Conservation (phyloP, 2,113 vertebrate genomes). For the Peromyscus leucopus region DNA sequence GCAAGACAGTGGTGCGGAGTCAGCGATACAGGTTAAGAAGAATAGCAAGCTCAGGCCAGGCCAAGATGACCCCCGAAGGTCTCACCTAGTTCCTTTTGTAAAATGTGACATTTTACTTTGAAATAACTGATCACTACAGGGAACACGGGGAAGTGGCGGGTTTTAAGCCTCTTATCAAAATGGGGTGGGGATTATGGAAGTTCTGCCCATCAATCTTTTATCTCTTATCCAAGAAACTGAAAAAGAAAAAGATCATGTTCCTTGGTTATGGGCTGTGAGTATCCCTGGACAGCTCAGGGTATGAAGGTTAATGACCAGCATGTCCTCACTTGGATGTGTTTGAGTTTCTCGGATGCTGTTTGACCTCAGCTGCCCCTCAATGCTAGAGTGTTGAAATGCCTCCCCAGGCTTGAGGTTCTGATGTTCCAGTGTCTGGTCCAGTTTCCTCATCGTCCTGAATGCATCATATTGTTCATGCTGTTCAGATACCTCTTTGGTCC, state of each 20-base stretch:
- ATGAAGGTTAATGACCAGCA: background rate
- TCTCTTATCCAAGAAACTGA: background rate
- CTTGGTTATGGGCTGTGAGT: background rate
- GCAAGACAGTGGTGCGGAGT: background rate
- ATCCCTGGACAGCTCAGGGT: background rate
- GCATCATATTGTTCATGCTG: background rate
- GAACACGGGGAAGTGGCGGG: background rate
- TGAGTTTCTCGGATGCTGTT: background rate
- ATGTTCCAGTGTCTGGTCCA: background rate
- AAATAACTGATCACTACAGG: background rate
- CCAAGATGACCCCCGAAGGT: background rate
- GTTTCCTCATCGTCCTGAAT: background rate
- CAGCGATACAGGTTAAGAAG: background rate
- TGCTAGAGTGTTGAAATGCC: background rate
- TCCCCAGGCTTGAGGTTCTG: background rate
- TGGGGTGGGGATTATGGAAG: background rate
- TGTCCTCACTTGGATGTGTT: background rate
- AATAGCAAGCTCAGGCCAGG: background rate
- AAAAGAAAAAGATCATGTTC: background rate
- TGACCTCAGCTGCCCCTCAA: background rate
- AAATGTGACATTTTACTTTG: background rate
- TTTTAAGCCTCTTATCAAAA: conserved; percentile 12
- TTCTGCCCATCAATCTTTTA: background rate
- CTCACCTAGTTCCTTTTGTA: background rate
- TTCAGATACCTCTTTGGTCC: background rate